Evolutionary conservation across 53 echinoderm and acorn worm genomes (phyloP).

Genomic region (Paracentrotus lividus): DNA sequence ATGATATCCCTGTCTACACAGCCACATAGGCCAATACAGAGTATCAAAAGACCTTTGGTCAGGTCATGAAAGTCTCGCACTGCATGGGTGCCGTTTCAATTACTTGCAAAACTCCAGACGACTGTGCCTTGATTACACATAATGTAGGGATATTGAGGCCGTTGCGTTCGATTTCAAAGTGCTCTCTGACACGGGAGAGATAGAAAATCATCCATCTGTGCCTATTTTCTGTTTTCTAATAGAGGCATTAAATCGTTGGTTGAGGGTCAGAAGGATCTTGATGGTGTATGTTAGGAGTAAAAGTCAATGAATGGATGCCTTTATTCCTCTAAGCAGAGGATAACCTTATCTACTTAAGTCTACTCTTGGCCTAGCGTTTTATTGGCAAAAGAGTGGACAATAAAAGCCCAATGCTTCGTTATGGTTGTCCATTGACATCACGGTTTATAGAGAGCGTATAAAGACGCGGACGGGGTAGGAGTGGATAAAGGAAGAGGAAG

Average conservation of each 20-base stretch:
- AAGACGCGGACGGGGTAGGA: not conserved
- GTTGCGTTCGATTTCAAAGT: constrained; percentile 24
- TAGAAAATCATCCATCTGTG: constrained; percentile 7
- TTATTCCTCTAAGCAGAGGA: too few species aligned
- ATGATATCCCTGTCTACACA: too few species aligned
- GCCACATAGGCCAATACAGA: not conserved
- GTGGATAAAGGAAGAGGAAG: not conserved
- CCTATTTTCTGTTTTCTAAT: constrained; percentile 8
- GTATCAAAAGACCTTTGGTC: not conserved
- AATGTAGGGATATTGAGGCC: constrained; percentile 44
- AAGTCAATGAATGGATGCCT: too few species aligned
- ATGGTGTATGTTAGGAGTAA: too few species aligned
- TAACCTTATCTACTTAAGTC: not conserved
- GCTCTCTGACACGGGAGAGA: not conserved
- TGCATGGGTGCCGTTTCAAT: constrained; percentile 41
- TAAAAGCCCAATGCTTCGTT: not conserved
- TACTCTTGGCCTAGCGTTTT: not conserved
- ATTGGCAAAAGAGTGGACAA: constrained; percentile 34
- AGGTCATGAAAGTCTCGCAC: not conserved
- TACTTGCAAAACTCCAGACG: constrained; percentile 34
- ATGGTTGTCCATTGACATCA: not conserved
- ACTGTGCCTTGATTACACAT: constrained; percentile 28
- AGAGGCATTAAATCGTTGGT: not conserved
- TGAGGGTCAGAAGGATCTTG: too few species aligned
- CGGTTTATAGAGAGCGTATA: not conserved